Conservation (phyloP, 2,888 invertebrate species). For the Bellardia pandia region DNA sequence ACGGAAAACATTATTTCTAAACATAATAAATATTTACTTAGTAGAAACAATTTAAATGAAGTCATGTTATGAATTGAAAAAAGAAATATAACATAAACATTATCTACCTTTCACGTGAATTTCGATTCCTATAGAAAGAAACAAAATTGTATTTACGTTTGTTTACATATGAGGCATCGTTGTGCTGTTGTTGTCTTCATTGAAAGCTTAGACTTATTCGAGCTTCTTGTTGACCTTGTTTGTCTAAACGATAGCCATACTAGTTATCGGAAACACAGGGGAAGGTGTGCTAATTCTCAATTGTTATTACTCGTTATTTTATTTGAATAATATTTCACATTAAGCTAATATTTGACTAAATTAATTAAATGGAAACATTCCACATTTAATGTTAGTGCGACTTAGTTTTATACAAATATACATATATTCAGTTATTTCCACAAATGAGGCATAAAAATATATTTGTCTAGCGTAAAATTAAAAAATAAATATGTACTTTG, state of each 20-base stretch:
- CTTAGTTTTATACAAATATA: too few relatives aligned
- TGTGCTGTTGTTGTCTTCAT: slow-evolving; percentile 9
- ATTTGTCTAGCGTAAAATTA: background rate
- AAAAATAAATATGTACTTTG: background rate
- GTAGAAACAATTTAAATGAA: slow-evolving; percentile 23
- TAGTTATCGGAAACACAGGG: slow-evolving; percentile 22
- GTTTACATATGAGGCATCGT: slow-evolving; percentile 10
- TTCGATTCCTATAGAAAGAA: background rate
- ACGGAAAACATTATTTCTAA: background rate
- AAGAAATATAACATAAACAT: background rate
- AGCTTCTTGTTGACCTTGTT: slow-evolving; percentile 68
- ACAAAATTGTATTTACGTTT: slow-evolving; percentile 32
- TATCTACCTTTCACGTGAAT: background rate
- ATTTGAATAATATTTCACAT: too few relatives aligned
- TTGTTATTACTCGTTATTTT: too few relatives aligned
- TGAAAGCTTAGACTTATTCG: slow-evolving; percentile 46
- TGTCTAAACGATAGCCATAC: slow-evolving; percentile 39
- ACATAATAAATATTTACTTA: slow-evolving; percentile 3
- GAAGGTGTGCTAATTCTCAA: slow-evolving; percentile 16
- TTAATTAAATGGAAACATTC: too few relatives aligned
- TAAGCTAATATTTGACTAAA: too few relatives aligned
- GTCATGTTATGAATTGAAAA: slow-evolving; percentile 21
- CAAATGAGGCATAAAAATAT: background rate
- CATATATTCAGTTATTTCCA: too few relatives aligned
- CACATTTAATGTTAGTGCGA: too few relatives aligned